These are phyloP conservation scores for Caenorhabditis zanzibari DNA, from an alignment of 2,888 invertebrate species.

Conservation along the genomic window DNA sequence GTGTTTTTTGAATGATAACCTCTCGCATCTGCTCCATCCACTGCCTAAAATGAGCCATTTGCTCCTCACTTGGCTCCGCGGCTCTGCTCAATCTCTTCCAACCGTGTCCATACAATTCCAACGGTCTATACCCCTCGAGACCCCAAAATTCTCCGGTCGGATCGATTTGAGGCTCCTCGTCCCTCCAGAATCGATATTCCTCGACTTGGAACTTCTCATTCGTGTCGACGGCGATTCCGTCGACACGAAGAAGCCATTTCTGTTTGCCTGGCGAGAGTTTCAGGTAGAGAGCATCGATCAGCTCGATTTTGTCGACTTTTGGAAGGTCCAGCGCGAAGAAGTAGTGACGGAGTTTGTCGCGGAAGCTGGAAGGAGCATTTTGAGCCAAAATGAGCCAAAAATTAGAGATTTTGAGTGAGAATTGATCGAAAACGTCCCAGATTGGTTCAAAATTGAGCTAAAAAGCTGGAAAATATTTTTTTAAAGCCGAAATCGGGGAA, in stretches of 20 bases:
- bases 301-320: neutral
- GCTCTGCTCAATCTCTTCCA: no score
- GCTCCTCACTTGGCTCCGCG: no score
- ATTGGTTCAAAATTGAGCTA: no score
- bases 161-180: neutral
- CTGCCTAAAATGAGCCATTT: no score
- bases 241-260: neutral
- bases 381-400: no score
- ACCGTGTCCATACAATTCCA: neutral
- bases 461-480: no score
- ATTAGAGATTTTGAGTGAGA: no score
- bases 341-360: neutral
- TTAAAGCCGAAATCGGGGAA: no score
- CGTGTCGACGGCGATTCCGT: neutral
- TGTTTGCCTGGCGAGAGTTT: neutral
- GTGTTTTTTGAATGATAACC: no score
- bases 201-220: neutral
- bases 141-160: neutral
- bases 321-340: neutral
- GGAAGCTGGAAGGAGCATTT: neutral
- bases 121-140: neutral
- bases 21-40: no score
- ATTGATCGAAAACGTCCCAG: no score
- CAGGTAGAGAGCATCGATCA: neutral
- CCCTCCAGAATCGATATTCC: neutral